Evolutionary conservation across 2,113 vertebrate genomes (phyloP), one percentile per base, ranked within the genome.

Genomic region (Poeciliopsis prolifica): DNA sequence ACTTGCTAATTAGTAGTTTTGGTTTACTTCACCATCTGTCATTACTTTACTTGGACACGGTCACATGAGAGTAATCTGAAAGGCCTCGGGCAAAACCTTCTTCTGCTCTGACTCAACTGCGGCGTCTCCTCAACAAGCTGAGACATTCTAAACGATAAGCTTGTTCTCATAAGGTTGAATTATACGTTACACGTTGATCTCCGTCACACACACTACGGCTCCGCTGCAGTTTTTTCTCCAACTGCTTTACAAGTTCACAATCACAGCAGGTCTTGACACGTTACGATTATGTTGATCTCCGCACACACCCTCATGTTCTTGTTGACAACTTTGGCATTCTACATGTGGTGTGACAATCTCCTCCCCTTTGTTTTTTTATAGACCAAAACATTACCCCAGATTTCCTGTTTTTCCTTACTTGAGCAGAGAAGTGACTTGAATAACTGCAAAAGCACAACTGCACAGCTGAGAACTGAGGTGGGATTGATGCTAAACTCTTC

Each of bases 361-460:
- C 75, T 85, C 72, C 75, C 66, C 69, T 73, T 71, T 62, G 40
- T 48, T 40, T 61, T 28, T 58, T 4, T 65, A 68, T 83, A 80
- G 62, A 74, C 77, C 70, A 74, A 87, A 84, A 80, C 80, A 73
- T 64, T 42, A 65, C 87, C 86, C 79, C 85, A 86, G 72, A 84
- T 85, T 86, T 92, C 86, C 90, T 91, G 91, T 90, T 92, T 86
- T 90, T 80, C 83, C 61, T 75, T 40, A 61, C 44, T 0, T 42
- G 65, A 58, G 37, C 60, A 26, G 64, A 63, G 14, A 8, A 22
- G 17, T 5, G 15, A 54, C 22, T 22, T n/a, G 13, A 35, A 35
- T 35, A 11, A 62, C n/a, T 51, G 31, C 63, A 31, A 24, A 68
- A 70, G 62, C 0, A 22, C 8, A 58, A n/a, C 3, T 24, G 48